A percentile compares a stretch with the other conserved stretches of the same genome.
Conservation (phyloP, 2,113 vertebrate species). For the Elanus axillaris region DNA sequence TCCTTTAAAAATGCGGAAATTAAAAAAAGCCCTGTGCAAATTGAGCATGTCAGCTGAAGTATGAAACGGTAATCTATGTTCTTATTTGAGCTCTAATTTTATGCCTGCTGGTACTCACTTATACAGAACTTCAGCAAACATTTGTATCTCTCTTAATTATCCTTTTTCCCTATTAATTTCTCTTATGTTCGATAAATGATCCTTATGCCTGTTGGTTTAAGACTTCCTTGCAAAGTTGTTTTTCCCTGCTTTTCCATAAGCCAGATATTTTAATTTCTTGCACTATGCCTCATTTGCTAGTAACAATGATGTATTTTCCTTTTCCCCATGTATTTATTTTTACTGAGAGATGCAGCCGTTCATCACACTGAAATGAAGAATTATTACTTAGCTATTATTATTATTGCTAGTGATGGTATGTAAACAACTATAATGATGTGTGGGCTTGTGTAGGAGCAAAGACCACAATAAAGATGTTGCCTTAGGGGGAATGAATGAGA, state of each 20-base stretch:
- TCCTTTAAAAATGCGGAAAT: background rate
- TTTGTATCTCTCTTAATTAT: conserved; percentile 53
- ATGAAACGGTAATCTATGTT: background rate
- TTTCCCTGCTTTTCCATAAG: background rate
- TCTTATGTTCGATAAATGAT: background rate
- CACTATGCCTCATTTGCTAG: conserved; percentile 58
- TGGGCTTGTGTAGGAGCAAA: conserved; percentile 48
- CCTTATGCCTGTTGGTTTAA: conserved; percentile 20
- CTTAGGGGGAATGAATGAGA: background rate
- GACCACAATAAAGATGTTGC: conserved; percentile 53
- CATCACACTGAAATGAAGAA: conserved; percentile 64
- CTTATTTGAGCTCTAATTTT: conserved; percentile 26
- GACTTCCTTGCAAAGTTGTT: conserved; percentile 5
- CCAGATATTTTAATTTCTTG: conserved; percentile 54
- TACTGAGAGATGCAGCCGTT: conserved; percentile 30
- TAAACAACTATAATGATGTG: conserved; percentile 64
- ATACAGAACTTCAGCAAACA: conserved; percentile 18
- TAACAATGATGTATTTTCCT: conserved; percentile 62
- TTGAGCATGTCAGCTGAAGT: background rate
- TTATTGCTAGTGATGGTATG: conserved; percentile 59
- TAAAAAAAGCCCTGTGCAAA: background rate
- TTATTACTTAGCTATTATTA: conserved; percentile 60
- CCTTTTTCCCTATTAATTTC: conserved; percentile 36
- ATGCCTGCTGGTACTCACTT: conserved; percentile 32
- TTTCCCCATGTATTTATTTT: conserved; percentile 56